A percentile compares a stretch with the other conserved stretches of the same genome.
Evolutionary conservation across 2,888 invertebrate genomes (phyloP).

Genomic region (Arge pagana): DNA sequence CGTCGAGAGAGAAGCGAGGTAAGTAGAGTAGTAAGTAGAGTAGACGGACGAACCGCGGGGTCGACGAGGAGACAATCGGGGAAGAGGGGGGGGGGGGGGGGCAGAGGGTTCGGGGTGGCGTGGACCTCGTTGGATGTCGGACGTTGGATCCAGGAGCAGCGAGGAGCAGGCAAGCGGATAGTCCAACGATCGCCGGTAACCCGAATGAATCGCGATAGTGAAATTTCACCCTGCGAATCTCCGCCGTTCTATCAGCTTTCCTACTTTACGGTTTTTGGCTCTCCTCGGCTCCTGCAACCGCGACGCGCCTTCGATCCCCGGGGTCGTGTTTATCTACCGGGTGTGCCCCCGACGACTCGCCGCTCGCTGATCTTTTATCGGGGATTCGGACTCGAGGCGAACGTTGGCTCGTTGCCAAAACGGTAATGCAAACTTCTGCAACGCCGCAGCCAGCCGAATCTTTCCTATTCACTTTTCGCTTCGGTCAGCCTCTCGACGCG

Average conservation of each 20-base stretch:
- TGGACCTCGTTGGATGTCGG: too few relatives aligned
- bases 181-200: not conserved
- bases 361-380: conserved; percentile 43
- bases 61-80: not conserved
- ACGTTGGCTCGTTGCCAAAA: conserved; percentile 47
- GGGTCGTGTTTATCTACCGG: conserved; percentile 45
- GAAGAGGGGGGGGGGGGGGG: not conserved
- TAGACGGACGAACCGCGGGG: not conserved
- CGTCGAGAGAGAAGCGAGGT: conserved; percentile 5
- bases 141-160: not conserved
- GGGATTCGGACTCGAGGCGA: conserved; percentile 34
- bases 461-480: conserved; percentile 47
- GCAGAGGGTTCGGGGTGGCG: too few relatives aligned
- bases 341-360: conserved; percentile 35
- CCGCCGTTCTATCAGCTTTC: not conserved
- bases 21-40: not conserved
- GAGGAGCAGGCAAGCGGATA: too few relatives aligned
- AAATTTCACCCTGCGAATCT: conserved; percentile 43
- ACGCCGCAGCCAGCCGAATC: conserved; percentile 36
- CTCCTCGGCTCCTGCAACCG: conserved; percentile 19
- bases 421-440: conserved; percentile 46
- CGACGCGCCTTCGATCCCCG: conserved; percentile 26
- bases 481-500: conserved; percentile 27
- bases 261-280: not conserved
- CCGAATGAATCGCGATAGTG: conserved; percentile 39